Evolutionary conservation across 2,113 vertebrate genomes (phyloP).

Genomic region (Zosterops pallidus): DNA sequence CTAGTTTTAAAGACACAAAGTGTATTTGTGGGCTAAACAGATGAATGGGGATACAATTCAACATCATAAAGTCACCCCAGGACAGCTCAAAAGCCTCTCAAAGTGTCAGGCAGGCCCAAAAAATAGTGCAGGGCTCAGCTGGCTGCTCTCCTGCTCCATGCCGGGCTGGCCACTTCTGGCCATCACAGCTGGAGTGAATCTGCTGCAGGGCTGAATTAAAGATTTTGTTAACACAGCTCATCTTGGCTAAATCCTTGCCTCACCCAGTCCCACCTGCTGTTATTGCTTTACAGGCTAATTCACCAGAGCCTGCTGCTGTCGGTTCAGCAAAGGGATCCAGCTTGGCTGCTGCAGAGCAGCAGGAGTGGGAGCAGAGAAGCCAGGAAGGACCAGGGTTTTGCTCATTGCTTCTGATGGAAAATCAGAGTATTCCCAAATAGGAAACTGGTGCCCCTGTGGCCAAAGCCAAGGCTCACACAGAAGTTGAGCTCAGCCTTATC

Average conservation of each 20-base stretch:
- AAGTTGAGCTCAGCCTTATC: background rate
- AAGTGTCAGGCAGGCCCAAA: background rate
- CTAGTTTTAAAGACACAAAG: background rate
- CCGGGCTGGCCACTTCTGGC: fast-evolving
- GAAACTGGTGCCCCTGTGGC: background rate
- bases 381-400: background rate
- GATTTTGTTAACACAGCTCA: background rate
- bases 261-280: background rate
- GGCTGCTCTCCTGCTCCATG: fast-evolving
- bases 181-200: fast-evolving
- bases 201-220: background rate
- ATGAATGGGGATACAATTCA: background rate
- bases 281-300: background rate
- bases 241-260: background rate
- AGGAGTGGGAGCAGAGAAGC: background rate
- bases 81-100: background rate
- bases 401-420: background rate
- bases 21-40: background rate
- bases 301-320: background rate
- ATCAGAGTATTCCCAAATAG: background rate
- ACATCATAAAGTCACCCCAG: background rate
- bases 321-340: background rate
- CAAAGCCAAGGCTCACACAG: background rate
- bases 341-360: background rate
- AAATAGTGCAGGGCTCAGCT: fast-evolving